Conservation (phyloP, 2,113 vertebrate species). For the Erythrocercus mccallii region DNA sequence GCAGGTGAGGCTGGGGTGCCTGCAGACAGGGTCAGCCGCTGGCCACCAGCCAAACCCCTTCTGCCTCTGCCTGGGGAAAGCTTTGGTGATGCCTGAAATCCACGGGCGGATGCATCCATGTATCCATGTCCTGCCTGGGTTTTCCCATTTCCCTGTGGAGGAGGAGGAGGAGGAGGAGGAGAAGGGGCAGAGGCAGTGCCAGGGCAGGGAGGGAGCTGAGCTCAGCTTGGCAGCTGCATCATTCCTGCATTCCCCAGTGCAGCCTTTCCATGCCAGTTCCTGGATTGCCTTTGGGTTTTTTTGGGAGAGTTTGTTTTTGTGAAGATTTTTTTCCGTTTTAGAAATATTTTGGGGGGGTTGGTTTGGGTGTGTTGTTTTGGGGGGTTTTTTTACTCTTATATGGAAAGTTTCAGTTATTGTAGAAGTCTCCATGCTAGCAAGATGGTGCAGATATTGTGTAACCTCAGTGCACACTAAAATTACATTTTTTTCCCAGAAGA, state of each 20-base stretch:
- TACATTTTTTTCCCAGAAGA: neutral
- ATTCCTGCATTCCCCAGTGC: neutral
- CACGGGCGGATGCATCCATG: rapidly evolving
- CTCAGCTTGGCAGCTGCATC: neutral
- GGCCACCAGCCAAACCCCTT: neutral
- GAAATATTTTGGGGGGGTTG: neutral
- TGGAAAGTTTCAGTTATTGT: neutral
- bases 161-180: neutral
- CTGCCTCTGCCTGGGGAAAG: neutral
- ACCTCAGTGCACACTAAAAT: neutral
- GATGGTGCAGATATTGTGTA: neutral
- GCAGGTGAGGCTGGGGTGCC: neutral
- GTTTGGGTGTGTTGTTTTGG: neutral
- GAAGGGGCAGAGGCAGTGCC: neutral
- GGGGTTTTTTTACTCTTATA: neutral
- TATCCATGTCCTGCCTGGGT: rapidly evolving
- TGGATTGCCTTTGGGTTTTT: too few species aligned
- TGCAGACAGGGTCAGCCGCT: neutral
- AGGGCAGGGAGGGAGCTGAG: neutral
- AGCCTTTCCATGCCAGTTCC: neutral
- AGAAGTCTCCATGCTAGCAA: neutral
- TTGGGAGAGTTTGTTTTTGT: too few species aligned
- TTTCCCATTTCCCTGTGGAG: neutral
- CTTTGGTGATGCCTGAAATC: neutral
- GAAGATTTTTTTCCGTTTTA: neutral